Percentiles rank a stretch among this genome's conserved stretches.
Evolutionary conservation across 2,888 invertebrate genomes (phyloP).

Genomic region (Ochropleura leucogaster): DNA sequence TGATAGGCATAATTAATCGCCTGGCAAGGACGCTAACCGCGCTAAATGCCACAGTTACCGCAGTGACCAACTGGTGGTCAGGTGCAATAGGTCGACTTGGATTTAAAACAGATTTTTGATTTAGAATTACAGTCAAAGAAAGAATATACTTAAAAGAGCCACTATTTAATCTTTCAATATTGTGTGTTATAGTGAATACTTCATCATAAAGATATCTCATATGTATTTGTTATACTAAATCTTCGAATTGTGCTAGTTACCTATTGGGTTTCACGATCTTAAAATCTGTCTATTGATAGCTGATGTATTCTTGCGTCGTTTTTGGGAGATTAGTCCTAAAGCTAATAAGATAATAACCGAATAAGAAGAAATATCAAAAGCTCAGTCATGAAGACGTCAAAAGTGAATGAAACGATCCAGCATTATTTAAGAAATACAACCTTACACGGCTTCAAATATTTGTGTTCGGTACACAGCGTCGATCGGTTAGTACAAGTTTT

Average conservation of each 20-base stretch:
- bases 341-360: not conserved
- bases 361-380: slow-evolving; percentile 3
- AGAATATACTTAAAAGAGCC: not conserved
- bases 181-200: not conserved
- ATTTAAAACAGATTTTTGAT: not conserved
- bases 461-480: slow-evolving; percentile 71
- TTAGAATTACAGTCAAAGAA: not conserved
- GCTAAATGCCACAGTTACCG: slow-evolving; percentile 40
- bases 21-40: slow-evolving; percentile 24
- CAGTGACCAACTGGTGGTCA: slow-evolving; percentile 35
- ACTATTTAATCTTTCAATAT: not conserved
- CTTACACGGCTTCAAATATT: slow-evolving; percentile 86
- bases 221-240: not conserved
- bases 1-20: slow-evolving; percentile 55
- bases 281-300: not conserved
- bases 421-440: slow-evolving; percentile 81
- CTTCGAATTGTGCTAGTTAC: not conserved
- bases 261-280: not conserved
- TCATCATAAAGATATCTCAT: not conserved
- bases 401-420: slow-evolving; percentile 63
- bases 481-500: slow-evolving; percentile 78
- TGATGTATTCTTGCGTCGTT: not conserved
- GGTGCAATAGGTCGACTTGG: slow-evolving; percentile 20
- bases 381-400: slow-evolving; percentile 51
- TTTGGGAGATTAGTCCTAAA: not conserved